These are phyloP conservation scores for Philopedon plagiatum DNA, from an alignment of 2,888 invertebrate genomes.

Conservation along the genomic window DNA sequence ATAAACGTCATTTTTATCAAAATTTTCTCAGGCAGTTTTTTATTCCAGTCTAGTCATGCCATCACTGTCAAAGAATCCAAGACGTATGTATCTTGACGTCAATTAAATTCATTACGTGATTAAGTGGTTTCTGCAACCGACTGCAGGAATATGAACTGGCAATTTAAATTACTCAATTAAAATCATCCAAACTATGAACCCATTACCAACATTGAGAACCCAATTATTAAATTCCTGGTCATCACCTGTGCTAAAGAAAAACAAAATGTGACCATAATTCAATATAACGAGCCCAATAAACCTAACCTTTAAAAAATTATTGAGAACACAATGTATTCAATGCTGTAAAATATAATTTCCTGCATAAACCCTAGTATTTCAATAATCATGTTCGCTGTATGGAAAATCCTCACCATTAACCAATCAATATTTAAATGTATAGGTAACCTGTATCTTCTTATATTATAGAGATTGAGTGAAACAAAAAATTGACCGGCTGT, in stretches of 20 bases:
- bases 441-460: constrained; percentile 19
- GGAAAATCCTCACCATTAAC: constrained; percentile 5
- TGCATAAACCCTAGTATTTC: background rate
- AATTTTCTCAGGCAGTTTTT: no score
- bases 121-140: no score
- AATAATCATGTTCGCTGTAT: constrained; percentile 15
- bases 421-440: constrained; percentile 27
- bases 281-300: background rate
- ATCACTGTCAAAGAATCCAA: no score
- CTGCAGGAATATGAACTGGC: no score
- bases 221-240: background rate
- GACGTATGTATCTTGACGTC: no score
- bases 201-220: no score
- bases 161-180: background rate
- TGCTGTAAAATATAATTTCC: constrained; percentile 24
- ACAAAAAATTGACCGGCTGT: background rate
- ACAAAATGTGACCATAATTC: background rate
- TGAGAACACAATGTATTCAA: background rate
- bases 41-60: no score
- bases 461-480: constrained; percentile 22
- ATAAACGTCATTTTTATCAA: no score
- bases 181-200: no score
- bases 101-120: no score
- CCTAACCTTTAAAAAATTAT: background rate
- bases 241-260: background rate